Conservation (phyloP, 2,113 vertebrate genomes). For the Elachura formosa region DNA sequence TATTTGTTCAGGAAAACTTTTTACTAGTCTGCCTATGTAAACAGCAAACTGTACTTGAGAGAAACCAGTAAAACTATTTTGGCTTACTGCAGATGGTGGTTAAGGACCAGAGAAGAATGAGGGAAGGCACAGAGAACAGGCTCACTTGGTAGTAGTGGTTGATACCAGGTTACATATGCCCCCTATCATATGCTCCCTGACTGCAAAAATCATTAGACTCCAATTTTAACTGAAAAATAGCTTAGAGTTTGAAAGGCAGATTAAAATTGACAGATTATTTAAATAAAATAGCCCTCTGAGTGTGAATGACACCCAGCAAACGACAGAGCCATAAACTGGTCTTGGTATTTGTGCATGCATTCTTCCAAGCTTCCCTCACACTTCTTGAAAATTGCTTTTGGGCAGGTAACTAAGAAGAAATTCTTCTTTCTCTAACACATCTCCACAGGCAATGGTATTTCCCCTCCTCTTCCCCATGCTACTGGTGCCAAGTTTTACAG, state of each 20-base stretch:
- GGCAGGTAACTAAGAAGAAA: not conserved
- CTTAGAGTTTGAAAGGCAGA: not conserved
- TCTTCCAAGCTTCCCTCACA: not conserved
- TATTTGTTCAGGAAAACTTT: not conserved
- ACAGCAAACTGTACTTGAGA: not conserved
- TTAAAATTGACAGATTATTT: conserved; percentile 2
- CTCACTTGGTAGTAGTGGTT: not conserved
- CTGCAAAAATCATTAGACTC: not conserved
- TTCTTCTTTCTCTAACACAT: not conserved
- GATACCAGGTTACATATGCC: not conserved
- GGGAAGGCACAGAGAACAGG: not conserved
- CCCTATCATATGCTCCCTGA: not conserved
- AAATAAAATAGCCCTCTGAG: not conserved
- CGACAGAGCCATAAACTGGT: not conserved
- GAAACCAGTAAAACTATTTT: not conserved
- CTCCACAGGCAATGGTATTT: not conserved
- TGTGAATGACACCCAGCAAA: not conserved
- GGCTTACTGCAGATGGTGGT: not conserved
- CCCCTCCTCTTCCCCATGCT: not conserved
- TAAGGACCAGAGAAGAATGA: not conserved
- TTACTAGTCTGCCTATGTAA: not conserved
- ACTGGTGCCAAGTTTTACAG: not conserved
- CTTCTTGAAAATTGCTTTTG: not conserved
- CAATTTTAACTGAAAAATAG: not conserved
- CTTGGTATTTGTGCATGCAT: not conserved